Percentiles rank a stretch among this genome's conserved stretches.
These are phyloP conservation scores for Struthio camelus DNA, from an alignment of 2,113 vertebrate genomes.

Conservation along the genomic window DNA sequence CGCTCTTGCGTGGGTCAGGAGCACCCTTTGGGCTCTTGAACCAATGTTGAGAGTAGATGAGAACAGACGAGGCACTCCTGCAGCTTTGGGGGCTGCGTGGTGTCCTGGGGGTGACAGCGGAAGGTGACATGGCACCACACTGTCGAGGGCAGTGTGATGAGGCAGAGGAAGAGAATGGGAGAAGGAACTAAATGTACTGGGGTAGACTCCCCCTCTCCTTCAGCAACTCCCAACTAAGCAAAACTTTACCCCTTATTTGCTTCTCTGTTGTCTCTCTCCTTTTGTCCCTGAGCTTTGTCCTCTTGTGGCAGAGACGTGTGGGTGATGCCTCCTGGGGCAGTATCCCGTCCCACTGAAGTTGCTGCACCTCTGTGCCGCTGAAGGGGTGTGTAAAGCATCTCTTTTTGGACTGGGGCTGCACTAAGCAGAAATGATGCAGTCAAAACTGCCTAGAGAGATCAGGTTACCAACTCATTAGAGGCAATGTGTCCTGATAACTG, in stretches of 20 bases:
- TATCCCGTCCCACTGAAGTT: rapidly evolving
- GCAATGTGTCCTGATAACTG: conserved; percentile 44
- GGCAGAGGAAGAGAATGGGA: neutral
- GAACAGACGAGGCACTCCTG: neutral
- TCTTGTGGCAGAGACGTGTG: neutral
- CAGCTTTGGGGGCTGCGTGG: neutral
- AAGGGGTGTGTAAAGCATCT: neutral
- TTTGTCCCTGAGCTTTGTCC: neutral
- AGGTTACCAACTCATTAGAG: conserved; percentile 58
- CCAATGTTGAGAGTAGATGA: neutral
- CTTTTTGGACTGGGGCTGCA: neutral
- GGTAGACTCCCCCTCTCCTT: neutral
- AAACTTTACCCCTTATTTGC: neutral
- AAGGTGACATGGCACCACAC: neutral
- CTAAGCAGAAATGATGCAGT: neutral
- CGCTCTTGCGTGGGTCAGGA: neutral
- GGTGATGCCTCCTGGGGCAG: neutral
- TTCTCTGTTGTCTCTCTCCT: neutral
- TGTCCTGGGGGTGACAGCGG: neutral
- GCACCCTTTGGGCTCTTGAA: neutral
- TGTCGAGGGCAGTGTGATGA: neutral
- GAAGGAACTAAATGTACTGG: neutral
- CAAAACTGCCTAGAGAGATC: conserved; percentile 41
- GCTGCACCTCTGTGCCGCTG: neutral
- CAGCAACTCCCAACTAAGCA: neutral